phyloP scores from a whole-genome alignment of 1,140 invertebrate species.

The Drosophila repleta region DNA sequence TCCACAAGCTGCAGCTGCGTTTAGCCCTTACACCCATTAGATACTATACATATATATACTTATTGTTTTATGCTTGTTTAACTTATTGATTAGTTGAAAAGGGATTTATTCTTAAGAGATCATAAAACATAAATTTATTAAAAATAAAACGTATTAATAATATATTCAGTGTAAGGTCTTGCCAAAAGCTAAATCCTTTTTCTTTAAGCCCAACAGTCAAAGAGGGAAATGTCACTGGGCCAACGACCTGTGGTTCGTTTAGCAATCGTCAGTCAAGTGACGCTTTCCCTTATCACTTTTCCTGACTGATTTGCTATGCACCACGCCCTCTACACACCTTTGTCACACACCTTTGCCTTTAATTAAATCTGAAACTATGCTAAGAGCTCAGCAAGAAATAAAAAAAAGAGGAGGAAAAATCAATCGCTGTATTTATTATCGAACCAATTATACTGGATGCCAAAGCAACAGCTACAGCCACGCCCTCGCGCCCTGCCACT shows the following conservation, averaged over 20 bases:
- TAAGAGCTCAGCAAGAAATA: not conserved
- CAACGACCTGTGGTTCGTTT: slow-evolving; percentile 26
- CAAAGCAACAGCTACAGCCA: slow-evolving; percentile 15
- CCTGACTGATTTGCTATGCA: slow-evolving; percentile 28
- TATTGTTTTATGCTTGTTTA: no score
- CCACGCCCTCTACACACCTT: not conserved
- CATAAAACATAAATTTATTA: no score
- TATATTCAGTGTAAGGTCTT: no score
- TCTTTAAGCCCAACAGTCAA: not conserved
- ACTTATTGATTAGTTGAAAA: no score
- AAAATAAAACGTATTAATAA: no score
- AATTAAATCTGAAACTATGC: slow-evolving; percentile 61
- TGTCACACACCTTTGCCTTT: slow-evolving; percentile 51
- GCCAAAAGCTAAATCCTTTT: not conserved
- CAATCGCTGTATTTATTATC: slow-evolving; percentile 76
- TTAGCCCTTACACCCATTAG: no score
- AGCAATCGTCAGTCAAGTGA: slow-evolving; percentile 23
- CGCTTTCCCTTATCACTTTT: slow-evolving; percentile 23
- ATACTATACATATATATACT: no score
- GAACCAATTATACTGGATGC: slow-evolving; percentile 67
- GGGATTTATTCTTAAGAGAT: no score
- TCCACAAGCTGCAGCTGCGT: no score
- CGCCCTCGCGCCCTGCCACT: slow-evolving; percentile 20
- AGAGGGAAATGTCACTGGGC: not conserved
- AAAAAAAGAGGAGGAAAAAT: slow-evolving; percentile 43